Base-by-base conservation (phyloP, 2,888 invertebrate genomes). In the Carabus problematicus region DNA sequence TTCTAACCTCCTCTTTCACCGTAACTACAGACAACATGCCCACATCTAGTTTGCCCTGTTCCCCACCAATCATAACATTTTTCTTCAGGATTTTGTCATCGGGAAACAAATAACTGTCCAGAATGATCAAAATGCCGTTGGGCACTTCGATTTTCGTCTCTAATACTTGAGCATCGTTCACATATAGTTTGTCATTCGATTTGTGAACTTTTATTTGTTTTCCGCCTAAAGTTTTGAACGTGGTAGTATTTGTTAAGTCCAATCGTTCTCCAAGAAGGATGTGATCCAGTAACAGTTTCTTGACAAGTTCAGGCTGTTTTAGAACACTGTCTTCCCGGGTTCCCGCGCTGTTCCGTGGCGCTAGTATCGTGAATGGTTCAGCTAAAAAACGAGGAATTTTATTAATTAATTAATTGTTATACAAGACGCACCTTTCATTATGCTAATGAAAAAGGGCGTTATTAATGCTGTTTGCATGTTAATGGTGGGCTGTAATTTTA, bases 291-390 rank as follows among this genome's bases (percentile, higher is more conserved):
- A 88, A 82, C 71, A 88, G 81, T 75, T 85, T 84, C 77, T 86
- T 86, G 71, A 88, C 82, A 52, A 84, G 81, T 70, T 85, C 85
- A 55, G 83, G 83, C 68, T 82, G 80, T 49, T 80, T 79, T 49
- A 82, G 77, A 41, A 82, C 75, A 45, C 80, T 82, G 71, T 84
- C 84, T 73, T 83, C 81, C 70, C 81, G 82, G 71, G 82, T 80
- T 61, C 83, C 80, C 73, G 85, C 85, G 62, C 79, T 77, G 75
- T 84, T 84, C 74, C 83, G 82, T 73, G 87, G 87, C 63, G 87
- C 85, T 76, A 88, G 82, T 76, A 88, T 84, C 76, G 87, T 87
- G 75, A 85, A 87, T 9, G 86, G 85, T 72, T 85, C 84, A 77
- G 86, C 88, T 88, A 83, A 12, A 82, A 83, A 60, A 71, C 11